Conservation (phyloP, 1,140 invertebrate genomes). For the Halotydeus destructor region DNA sequence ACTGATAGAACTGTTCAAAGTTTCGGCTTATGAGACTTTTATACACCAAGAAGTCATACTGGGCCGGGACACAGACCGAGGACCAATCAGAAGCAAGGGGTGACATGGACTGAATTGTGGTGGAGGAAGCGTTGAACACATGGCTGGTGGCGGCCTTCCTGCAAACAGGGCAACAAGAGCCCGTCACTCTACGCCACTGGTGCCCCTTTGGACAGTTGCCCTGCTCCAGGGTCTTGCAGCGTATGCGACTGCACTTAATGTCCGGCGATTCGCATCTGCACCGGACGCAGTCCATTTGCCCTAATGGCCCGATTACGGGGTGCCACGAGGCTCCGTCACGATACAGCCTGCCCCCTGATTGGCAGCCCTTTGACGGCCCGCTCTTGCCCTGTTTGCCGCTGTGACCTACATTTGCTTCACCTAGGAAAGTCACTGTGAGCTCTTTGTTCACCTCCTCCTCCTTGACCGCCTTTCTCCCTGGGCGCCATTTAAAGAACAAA, state of each 20-base stretch:
- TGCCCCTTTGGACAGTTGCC: not conserved
- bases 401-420: not conserved
- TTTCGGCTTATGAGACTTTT: not conserved
- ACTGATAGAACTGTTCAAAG: not conserved
- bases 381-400: not conserved
- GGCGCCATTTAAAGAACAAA: not conserved
- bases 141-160: not conserved
- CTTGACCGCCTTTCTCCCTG: not conserved
- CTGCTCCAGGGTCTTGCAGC: not conserved
- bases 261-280: slow-evolving; percentile 1
- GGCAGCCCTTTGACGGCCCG: slow-evolving; percentile 1
- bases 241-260: not conserved
- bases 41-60: too few species aligned
- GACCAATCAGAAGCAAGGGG: not conserved
- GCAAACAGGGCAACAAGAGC: not conserved
- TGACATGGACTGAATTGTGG: not conserved
- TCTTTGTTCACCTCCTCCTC: not conserved
- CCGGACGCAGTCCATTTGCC: slow-evolving; percentile 12
- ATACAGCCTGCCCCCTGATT: slow-evolving; percentile 7
- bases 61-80: too few species aligned
- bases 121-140: not conserved
- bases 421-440: not conserved
- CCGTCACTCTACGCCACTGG: not conserved
- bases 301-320: slow-evolving; percentile 11
- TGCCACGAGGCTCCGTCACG: slow-evolving; percentile 8